phyloP scores from a whole-genome alignment of 2,113 vertebrate species.

The Ramphastos sulfuratus region DNA sequence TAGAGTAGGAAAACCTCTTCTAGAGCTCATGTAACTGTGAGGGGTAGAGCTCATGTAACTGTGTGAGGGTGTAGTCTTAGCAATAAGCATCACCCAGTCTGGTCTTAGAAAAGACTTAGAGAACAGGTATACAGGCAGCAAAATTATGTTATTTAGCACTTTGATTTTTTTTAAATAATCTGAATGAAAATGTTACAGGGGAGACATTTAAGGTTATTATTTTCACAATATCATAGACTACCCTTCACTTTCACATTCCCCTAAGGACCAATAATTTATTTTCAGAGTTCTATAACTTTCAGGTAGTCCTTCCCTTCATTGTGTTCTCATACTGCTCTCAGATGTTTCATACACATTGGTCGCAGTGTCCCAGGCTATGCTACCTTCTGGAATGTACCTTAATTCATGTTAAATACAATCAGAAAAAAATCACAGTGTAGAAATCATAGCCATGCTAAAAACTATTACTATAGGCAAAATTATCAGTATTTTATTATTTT shows the following conservation, averaged over 20 bases:
- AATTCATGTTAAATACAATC: neutral
- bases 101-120: neutral
- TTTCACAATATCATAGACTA: neutral
- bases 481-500: neutral
- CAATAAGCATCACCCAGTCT: neutral
- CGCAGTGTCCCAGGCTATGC: neutral
- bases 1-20: neutral
- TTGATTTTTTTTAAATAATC: neutral
- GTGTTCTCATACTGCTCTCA: neutral
- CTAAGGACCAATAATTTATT: neutral
- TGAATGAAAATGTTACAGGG: neutral
- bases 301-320: neutral
- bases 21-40: rapidly evolving
- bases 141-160: neutral
- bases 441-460: neutral
- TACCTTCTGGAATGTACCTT: neutral
- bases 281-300: neutral
- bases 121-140: neutral
- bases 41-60: neutral
- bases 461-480: neutral
- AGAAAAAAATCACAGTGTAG: neutral
- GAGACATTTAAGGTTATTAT: neutral
- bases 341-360: neutral
- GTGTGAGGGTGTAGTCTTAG: neutral
- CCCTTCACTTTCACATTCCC: neutral